Evolutionary conservation across 2,888 invertebrate species (phyloP).

Genomic region (Cheilosia impressa): DNA sequence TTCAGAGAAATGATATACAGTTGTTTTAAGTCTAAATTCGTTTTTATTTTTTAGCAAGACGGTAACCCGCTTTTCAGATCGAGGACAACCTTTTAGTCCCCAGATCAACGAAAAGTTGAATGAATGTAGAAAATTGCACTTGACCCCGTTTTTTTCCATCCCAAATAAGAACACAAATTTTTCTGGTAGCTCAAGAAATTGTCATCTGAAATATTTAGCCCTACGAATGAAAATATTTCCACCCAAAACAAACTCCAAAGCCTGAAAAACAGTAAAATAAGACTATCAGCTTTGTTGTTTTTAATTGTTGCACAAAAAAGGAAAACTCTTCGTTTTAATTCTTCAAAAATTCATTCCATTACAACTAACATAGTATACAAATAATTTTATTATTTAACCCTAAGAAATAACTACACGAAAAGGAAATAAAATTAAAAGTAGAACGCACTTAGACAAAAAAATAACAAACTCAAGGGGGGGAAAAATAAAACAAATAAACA

Average conservation of each 20-base stretch:
- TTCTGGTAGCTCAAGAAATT: too few species aligned
- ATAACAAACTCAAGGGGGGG: constrained; percentile 39
- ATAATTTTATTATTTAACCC: constrained; percentile 46
- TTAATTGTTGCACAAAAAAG: constrained; percentile 72
- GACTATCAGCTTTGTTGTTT: constrained; percentile 1
- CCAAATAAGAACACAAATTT: too few species aligned
- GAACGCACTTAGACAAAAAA: constrained; percentile 41
- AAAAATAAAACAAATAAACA: constrained; percentile 15
- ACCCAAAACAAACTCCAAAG: neutral
- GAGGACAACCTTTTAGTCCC: too few species aligned
- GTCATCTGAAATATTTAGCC: too few species aligned
- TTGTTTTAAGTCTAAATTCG: too few species aligned
- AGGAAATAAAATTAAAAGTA: constrained; percentile 13
- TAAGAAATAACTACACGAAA: constrained; percentile 36
- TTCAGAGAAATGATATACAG: too few species aligned
- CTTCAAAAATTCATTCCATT: constrained; percentile 62
- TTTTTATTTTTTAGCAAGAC: too few species aligned
- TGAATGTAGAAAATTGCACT: too few species aligned
- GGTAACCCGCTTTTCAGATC: too few species aligned
- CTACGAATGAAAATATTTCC: neutral
- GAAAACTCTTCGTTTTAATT: constrained; percentile 69
- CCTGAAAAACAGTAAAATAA: neutral
- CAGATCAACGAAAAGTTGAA: too few species aligned
- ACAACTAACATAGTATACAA: constrained; percentile 66
- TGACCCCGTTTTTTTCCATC: too few species aligned